Percentiles rank a stretch among this genome's conserved stretches.
These are phyloP conservation scores for Idaea dimidiata DNA, from an alignment of 2,888 invertebrate genomes.

Conservation along the genomic window DNA sequence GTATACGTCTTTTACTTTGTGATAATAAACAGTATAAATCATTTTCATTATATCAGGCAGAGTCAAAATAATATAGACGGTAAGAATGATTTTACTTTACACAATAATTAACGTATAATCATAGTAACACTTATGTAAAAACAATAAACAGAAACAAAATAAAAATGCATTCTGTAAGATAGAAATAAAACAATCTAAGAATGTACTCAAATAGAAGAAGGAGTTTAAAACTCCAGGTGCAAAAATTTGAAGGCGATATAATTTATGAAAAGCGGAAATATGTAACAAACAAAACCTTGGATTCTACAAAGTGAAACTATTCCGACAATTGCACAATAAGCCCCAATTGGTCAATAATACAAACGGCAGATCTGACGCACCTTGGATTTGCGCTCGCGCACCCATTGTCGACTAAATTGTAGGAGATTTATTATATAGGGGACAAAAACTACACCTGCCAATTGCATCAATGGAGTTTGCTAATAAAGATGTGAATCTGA, in stretches of 20 bases:
- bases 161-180: too few species aligned
- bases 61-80: too few species aligned
- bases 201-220: not conserved
- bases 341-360: constrained; percentile 34
- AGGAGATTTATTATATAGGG: constrained; percentile 42
- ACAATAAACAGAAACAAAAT: too few species aligned
- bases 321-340: constrained; percentile 36
- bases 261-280: not conserved
- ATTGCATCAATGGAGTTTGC: constrained; percentile 11
- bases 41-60: too few species aligned
- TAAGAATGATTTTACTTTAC: too few species aligned
- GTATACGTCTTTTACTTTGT: too few species aligned
- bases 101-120: too few species aligned
- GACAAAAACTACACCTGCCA: constrained; percentile 43
- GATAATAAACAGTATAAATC: too few species aligned
- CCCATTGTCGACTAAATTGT: constrained; percentile 48
- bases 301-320: constrained; percentile 35
- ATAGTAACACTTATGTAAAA: not conserved
- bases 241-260: not conserved
- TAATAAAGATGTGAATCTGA: constrained; percentile 14
- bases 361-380: constrained; percentile 33
- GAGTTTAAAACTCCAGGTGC: not conserved
- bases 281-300: constrained; percentile 17
- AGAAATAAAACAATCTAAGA: not conserved
- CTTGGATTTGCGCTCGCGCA: constrained; percentile 44